Evolutionary conservation across 2,797 vertebrate species (phyloP), one percentile per base, ranked within the genome.

Genomic region (Syndactyla subalaris): DNA sequence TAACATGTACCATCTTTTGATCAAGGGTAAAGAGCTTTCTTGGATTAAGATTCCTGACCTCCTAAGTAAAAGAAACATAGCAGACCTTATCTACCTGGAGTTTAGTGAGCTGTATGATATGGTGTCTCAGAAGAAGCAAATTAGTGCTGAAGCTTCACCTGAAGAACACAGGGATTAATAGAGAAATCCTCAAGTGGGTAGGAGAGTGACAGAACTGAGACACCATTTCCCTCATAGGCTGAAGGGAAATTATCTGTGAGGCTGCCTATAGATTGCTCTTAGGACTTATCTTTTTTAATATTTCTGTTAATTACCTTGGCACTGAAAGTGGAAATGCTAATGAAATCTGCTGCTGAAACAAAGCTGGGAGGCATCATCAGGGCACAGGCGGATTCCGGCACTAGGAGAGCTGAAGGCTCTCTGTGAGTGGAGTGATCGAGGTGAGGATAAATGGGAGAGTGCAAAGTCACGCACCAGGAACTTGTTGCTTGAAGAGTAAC

Each of bases 291-390:
- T 89, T 94, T 89, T 86, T 72, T 39, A 59, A 34, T 77, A 58
- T 83, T 97, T 89, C 49, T 89, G 81, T 92, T 96, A 96, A 93
- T 95, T 95, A 94, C 87, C 43, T 91, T 93, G 94, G 86, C 88
- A 87, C 10, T 0, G 34, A 88, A 61, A 16, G 24, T 63, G 75
- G 83, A 73, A 88, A 79, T 75, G 80, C 36, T 89, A 89, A 80
- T 92, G 75, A 89, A 92, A 91, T 74, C 52, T 92, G 57, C 93
- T 85, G 91, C 65, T 32, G 75, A 45, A 85, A 85, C 49, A 66
- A 63, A 85, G 72, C 81, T 87, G 81, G 88, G 77, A 95, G 68
- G 61, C 66, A 39, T 49, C 39, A 4, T 36, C 46, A 58, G 79
- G 73, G n/a, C 62, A 85, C 58, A 77, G 71, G 58, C 84, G 43